Evolutionary conservation across 2,113 vertebrate species (phyloP), one percentile per base, ranked within the genome.

Genomic region (Entomyzon cyanotis): DNA sequence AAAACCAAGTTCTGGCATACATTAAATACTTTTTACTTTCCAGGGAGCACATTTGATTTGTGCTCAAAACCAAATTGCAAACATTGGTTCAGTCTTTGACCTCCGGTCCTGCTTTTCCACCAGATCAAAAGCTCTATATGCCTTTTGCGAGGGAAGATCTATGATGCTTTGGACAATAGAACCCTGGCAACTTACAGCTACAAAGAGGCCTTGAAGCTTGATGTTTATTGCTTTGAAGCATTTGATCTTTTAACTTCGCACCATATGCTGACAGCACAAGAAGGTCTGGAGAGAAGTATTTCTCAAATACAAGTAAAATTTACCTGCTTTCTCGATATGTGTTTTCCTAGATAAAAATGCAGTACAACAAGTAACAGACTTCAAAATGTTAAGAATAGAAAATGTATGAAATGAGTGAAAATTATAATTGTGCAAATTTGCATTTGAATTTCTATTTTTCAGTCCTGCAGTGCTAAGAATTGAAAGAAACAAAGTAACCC

Each of bases 181-280:
- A 98, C 99, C 13, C 97, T 99, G 62, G 99, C 99, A 93, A 99
- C 99, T 21, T 99, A 99, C 96, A 99, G 99, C 98, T 99, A 99
- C 97, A 99, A 99, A 98, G 99, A 99, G 97, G 99, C 99, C 96
- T 98, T 99, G 98, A 99, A 99, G 97, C 98, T 99, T 23, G 99
- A 99, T n/a, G 99, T 99, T 94, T 99, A 99, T 98, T 99, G 99
- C 98, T 99, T 99, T 97, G 99, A 99, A 98, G 99, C 99, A 23
- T 99, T 99, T 97, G 99, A 99, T 98, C 99, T 99, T 97, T 97
- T 99, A 97, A 99, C 99, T 0, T 99, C 99, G 7, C 99, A 99
- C 96, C 99, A 99, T 97, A 99, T 99, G 99, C 91, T 99, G 96
- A 99, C 99, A 4, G 99, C 99, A 41, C 99, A 99, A 97, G 99